Base-by-base conservation (phyloP, 1,140 invertebrate species). In the Drosophila malerkotliana region DNA sequence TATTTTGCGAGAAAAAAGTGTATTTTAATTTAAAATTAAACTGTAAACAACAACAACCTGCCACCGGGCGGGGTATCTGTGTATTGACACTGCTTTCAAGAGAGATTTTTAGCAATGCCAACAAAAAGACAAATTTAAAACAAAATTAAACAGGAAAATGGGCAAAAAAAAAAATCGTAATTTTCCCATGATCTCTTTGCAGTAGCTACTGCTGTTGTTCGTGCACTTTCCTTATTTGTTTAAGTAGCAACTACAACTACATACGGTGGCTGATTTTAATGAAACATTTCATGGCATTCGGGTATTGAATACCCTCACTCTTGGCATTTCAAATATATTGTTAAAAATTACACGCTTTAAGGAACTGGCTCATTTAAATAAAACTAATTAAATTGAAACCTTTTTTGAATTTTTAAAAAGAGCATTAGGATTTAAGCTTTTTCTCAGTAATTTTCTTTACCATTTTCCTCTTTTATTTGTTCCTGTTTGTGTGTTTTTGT, bases 181-280 rank as follows among this genome's bases (percentile, higher is more conserved):
- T 81, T 84, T 85, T 85, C 82, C 74, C 81, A 85, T 87, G 81
- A 85, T 81, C 82, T 85, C 77, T 77, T 77, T 80, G 62, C 37
- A 39, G 60, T 59, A 61, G 63, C 39, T 68, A 56, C 52, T 60
- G 49, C 48, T 49, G 49, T 57, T 75, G 72, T 69, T 85, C 68
- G 81, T 80, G 77, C 77, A 85, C 84, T 84, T 84, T 80, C 81
- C 81, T 87, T 85, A 85, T 85, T 85, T 85, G 81, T 81, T 85
- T 77, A 85, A 84, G 62, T 45, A 83, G 48, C 79, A 78, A 67
- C 41, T 61, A 61, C 56, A 64, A 63, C 39, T 72, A 61, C 18
- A 18, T 1, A 18, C 44, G 18, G 24, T 7, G 61, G 45, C 56
- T 32, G 44, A 69, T 41, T 44, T 37, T 30, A 57, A 49, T 69